These are phyloP conservation scores for Fragum sueziense DNA, from an alignment of 2,888 invertebrate genomes.

Conservation along the genomic window DNA sequence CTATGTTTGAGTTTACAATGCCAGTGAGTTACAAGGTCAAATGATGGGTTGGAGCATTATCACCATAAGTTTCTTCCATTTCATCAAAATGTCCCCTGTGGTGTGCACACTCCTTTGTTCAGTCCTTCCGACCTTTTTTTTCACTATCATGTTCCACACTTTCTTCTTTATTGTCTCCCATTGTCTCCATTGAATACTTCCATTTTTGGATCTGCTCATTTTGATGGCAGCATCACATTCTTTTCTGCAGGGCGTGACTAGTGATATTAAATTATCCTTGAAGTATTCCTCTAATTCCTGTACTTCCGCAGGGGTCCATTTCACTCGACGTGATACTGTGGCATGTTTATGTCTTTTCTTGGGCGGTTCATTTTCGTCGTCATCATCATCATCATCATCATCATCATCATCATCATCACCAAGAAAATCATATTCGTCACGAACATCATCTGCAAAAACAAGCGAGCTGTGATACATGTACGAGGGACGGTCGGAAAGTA, in stretches of 20 bases:
- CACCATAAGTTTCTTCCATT: no score
- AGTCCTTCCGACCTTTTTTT: background rate
- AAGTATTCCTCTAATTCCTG: constrained; percentile 8
- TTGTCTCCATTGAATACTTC: constrained; percentile 1
- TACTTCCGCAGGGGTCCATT: constrained; percentile 10
- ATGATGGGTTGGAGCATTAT: no score
- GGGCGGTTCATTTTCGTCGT: background rate
- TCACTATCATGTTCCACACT: constrained; percentile 16
- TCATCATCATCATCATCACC: constrained; percentile 20
- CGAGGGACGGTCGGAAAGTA: no score
- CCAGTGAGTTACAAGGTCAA: no score
- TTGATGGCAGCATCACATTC: constrained; percentile 10
- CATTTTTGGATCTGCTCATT: constrained; percentile 10
- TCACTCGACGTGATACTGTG: constrained; percentile 1
- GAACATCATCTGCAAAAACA: no score
- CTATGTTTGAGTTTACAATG: no score
- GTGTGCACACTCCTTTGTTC: no score
- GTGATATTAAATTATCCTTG: constrained; percentile 9
- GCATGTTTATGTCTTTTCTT: background rate
- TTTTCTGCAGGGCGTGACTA: background rate
- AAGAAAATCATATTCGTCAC: no score
- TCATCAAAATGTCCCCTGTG: no score
- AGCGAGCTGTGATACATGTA: no score
- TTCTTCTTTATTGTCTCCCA: constrained; percentile 17
- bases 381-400: constrained; percentile 11